Percentiles rank a stretch among this genome's conserved stretches.
phyloP scores from a whole-genome alignment of 2,888 invertebrate species.

The Cosmia pyralina region DNA sequence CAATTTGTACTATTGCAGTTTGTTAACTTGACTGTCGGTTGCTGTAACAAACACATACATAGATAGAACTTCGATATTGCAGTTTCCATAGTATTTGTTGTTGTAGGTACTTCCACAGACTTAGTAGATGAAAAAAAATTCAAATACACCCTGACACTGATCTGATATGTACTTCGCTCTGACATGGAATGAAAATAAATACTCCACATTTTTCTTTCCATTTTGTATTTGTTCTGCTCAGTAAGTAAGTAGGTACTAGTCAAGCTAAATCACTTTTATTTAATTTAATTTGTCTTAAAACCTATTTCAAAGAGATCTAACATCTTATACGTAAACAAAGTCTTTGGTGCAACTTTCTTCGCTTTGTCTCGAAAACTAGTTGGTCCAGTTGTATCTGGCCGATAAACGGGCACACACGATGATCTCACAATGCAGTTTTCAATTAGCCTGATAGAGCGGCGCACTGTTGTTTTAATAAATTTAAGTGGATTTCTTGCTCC shows the following conservation, averaged over 20 bases:
- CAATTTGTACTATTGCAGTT: constrained; percentile 10
- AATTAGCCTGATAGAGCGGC: constrained; percentile 81
- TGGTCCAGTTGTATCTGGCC: constrained; percentile 48
- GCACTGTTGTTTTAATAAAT: constrained; percentile 85
- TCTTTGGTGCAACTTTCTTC: constrained; percentile 50
- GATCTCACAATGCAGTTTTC: constrained; percentile 80
- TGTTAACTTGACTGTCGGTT: constrained; percentile 1
- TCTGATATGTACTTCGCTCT: too few species aligned
- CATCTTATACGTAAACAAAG: constrained; percentile 32
- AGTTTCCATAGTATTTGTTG: too few species aligned
- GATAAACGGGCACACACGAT: constrained; percentile 62
- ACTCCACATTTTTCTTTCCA: background rate
- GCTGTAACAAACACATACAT: background rate
- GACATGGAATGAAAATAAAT: background rate
- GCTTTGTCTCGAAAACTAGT: constrained; percentile 53
- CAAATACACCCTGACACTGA: too few species aligned
- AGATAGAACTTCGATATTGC: too few species aligned
- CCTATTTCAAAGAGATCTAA: constrained; percentile 36
- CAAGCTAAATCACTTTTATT: constrained; percentile 28
- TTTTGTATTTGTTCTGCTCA: background rate
- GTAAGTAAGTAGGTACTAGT: constrained; percentile 27
- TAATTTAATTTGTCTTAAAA: constrained; percentile 41
- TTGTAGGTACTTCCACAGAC: too few species aligned
- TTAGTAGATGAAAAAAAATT: too few species aligned
- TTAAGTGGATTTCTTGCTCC: constrained; percentile 82